phyloP scores from a whole-genome alignment of 2,113 vertebrate species.

The Agapornis roseicollis region DNA sequence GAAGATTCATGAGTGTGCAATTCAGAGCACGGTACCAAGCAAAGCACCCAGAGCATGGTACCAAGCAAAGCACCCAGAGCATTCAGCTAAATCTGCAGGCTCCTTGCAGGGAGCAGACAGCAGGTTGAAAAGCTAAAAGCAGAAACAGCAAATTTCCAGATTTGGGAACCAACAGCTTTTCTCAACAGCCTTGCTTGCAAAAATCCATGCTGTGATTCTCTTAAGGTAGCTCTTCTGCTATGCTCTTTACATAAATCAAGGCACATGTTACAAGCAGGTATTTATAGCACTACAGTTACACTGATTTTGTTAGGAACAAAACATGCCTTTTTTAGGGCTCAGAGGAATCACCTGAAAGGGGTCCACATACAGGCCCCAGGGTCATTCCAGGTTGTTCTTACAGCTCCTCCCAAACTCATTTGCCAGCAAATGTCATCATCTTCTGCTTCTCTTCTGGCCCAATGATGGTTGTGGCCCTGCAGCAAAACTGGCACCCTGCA shows the following conservation, averaged over 20 bases:
- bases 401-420: neutral
- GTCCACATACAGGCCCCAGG: neutral
- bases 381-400: neutral
- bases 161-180: neutral
- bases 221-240: neutral
- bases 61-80: neutral
- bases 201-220: neutral
- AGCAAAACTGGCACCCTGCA: neutral
- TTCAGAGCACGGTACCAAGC: neutral
- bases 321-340: fast-evolving
- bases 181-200: neutral
- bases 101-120: neutral
- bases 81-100: neutral
- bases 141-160: neutral
- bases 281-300: neutral
- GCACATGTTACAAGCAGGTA: neutral
- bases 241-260: neutral
- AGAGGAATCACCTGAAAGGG: neutral
- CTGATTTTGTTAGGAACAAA: neutral
- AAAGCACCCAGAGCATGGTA: neutral
- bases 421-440: neutral
- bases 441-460: neutral
- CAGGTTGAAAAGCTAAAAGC: neutral
- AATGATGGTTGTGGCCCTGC: neutral
- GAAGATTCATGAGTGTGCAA: neutral